phyloP scores from a whole-genome alignment of 2,888 invertebrate species.

The Apotomis turbidana region DNA sequence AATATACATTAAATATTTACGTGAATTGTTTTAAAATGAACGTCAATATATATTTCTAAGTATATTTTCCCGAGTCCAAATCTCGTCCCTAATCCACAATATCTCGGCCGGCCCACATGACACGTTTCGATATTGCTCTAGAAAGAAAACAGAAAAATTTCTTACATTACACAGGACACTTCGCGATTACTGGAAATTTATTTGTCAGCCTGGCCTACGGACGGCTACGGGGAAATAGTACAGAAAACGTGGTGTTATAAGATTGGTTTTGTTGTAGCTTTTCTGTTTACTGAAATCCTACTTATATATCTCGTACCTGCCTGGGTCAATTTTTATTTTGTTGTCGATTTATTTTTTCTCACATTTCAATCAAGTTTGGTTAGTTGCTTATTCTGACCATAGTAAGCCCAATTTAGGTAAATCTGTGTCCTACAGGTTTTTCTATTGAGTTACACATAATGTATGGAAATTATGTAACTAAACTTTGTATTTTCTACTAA shows the following conservation, averaged over 20 bases:
- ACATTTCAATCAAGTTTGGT: too few species aligned
- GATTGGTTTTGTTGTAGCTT: background rate
- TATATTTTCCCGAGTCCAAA: background rate
- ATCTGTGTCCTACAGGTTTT: too few species aligned
- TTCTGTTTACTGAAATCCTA: too few species aligned
- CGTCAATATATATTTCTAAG: background rate
- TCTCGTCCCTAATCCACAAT: slow-evolving; percentile 17
- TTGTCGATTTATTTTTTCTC: too few species aligned
- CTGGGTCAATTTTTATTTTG: too few species aligned
- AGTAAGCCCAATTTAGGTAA: too few species aligned
- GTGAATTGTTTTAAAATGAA: background rate
- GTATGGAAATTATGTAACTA: too few species aligned
- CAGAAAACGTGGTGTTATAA: slow-evolving; percentile 1
- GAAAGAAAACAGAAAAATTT: slow-evolving; percentile 21
- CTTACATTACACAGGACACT: slow-evolving; percentile 22
- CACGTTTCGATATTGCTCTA: slow-evolving; percentile 10
- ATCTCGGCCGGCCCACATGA: slow-evolving; percentile 1
- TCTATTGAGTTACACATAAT: too few species aligned
- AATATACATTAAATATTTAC: too few species aligned
- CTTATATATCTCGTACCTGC: too few species aligned
- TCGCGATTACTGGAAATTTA: slow-evolving; percentile 28
- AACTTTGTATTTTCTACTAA: too few species aligned
- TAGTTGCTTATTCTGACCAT: too few species aligned
- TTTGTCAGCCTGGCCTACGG: background rate
- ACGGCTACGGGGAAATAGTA: background rate